Percentiles rank a stretch among this genome's conserved stretches.
Evolutionary conservation across 1,140 invertebrate genomes (phyloP).

Genomic region (Homarus americanus): DNA sequence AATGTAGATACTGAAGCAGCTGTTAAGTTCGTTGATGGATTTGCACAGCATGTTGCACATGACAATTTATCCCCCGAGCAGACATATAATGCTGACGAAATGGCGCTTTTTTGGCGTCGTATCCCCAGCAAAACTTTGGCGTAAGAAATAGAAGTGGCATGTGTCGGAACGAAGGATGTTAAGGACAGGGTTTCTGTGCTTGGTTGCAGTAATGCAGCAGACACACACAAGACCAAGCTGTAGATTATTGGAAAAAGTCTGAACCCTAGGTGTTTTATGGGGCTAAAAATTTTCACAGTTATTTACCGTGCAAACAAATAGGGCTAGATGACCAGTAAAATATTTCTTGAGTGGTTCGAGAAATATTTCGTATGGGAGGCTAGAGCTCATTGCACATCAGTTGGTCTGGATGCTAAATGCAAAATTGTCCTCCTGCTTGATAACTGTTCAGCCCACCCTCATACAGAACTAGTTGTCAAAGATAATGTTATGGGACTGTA

Average conservation of each 20-base stretch:
- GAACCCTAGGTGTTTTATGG: background rate
- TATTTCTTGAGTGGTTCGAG: conserved; percentile 25
- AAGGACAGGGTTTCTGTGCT: too few relatives aligned
- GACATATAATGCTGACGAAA: too few relatives aligned
- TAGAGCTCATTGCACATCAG: background rate
- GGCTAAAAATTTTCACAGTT: background rate
- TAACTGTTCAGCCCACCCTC: background rate
- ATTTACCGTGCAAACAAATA: background rate
- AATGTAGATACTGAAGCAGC: too few relatives aligned
- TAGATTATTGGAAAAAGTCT: conserved; percentile 9
- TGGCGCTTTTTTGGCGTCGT: too few relatives aligned
- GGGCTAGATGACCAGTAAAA: background rate
- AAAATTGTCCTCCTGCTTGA: background rate
- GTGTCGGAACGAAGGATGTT: too few relatives aligned
- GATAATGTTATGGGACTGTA: too few relatives aligned
- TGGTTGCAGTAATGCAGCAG: background rate
- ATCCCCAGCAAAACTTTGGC: too few relatives aligned
- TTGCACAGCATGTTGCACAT: too few relatives aligned
- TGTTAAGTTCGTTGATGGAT: too few relatives aligned
- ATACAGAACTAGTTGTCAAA: conserved; percentile 4
- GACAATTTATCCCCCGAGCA: too few relatives aligned
- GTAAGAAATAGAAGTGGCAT: too few relatives aligned
- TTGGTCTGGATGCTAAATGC: conserved; percentile 3
- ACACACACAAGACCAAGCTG: conserved; percentile 13
- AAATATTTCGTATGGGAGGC: conserved; percentile 12